phyloP scores from a whole-genome alignment of 1,140 invertebrate genomes.

The Drosophila navojoa region DNA sequence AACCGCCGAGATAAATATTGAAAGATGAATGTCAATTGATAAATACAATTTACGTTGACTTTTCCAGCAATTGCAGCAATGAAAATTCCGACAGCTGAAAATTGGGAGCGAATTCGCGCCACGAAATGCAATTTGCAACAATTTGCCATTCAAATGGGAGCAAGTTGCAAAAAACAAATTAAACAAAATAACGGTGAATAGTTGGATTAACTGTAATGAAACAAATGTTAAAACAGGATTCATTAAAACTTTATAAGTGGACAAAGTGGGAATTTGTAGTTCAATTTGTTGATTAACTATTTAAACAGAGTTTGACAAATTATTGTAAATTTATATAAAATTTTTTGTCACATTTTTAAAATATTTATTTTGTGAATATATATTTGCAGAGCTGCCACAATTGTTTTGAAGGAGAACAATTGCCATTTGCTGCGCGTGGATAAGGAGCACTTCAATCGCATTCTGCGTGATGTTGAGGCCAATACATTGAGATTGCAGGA shows the following conservation, averaged over 20 bases:
- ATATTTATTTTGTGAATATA: neutral
- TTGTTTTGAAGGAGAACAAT: constrained; percentile 92
- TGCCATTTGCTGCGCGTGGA: constrained; percentile 94
- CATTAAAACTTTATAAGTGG: constrained; percentile 21
- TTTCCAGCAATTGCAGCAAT: neutral
- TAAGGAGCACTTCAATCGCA: constrained; percentile 95
- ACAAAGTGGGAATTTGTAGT: neutral
- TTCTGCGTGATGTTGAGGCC: constrained; percentile 93
- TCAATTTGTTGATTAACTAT: neutral
- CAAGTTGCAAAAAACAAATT: neutral
- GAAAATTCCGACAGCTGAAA: constrained; percentile 1
- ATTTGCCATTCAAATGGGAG: neutral
- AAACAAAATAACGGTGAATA: constrained; percentile 12
- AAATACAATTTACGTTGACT: constrained; percentile 17
- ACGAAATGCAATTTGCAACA: constrained; percentile 7
- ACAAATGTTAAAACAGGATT: constrained; percentile 21
- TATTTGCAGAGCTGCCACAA: constrained; percentile 90
- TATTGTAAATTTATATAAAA: neutral
- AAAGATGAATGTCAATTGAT: constrained; percentile 6
- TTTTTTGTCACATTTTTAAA: too few relatives aligned
- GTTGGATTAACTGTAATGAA: constrained; percentile 28
- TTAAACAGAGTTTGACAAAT: neutral
- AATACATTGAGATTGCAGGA: constrained; percentile 95
- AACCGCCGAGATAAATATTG: neutral
- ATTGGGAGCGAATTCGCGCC: constrained; percentile 13